phyloP scores from a whole-genome alignment of 2,113 vertebrate species.

The human region GRCh38 chrX:72632501-72633000 shows the following conservation, averaged over 20 bases:
- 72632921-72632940: not conserved
- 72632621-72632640: not conserved
- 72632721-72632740: not conserved
- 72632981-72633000: not conserved
- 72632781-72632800: not conserved
- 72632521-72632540: not conserved
- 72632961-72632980: not conserved
- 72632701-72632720: constrained; percentile 2
- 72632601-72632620: not conserved
- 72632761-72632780: not conserved
- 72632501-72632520: not conserved
- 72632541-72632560: not conserved
- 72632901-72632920: not conserved
- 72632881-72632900: not conserved
- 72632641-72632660: not conserved
- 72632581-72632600: not conserved
- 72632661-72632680: not conserved
- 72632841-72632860: not conserved
- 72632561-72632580: not conserved
- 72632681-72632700: constrained; percentile 4
- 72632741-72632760: not conserved
- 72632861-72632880: not conserved
- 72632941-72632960: not conserved
- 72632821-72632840: not conserved
- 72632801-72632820: not conserved